Percentiles rank a stretch among this genome's conserved stretches.
Conservation (phyloP, 2,888 invertebrate genomes). For the Lymantria dispar region DNA sequence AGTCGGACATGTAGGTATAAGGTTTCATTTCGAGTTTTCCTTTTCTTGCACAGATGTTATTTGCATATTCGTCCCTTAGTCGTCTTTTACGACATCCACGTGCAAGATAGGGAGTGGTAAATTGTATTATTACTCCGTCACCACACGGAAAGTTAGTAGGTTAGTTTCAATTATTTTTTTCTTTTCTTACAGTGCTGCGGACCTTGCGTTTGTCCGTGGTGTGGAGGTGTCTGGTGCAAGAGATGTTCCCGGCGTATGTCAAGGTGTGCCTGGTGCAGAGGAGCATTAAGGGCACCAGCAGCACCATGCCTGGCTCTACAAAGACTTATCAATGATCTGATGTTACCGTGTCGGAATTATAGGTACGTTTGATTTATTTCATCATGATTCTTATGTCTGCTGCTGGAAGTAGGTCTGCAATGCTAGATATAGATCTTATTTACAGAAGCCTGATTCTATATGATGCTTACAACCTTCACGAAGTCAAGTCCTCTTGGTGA, state of each 20-base stretch:
- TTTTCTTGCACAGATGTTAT: too few species aligned
- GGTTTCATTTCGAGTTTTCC: too few species aligned
- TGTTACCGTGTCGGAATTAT: slow-evolving; percentile 75
- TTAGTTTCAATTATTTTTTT: background rate
- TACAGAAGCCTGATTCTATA: too few species aligned
- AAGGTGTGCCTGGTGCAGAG: slow-evolving; percentile 73
- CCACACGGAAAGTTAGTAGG: background rate
- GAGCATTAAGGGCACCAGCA: slow-evolving; percentile 59
- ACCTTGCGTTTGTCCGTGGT: slow-evolving; percentile 73
- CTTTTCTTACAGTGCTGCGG: slow-evolving; percentile 61
- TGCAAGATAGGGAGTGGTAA: too few species aligned
- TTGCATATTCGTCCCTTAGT: too few species aligned
- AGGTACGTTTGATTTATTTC: slow-evolving; percentile 45
- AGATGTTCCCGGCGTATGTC: slow-evolving; percentile 69
- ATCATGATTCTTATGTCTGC: background rate
- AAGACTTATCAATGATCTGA: slow-evolving; percentile 69
- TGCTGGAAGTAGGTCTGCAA: too few species aligned
- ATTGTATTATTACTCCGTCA: too few species aligned
- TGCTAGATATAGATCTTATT: too few species aligned
- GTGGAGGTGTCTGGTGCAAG: slow-evolving; percentile 74
- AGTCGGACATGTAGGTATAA: too few species aligned
- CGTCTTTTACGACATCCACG: too few species aligned
- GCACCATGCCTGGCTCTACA: slow-evolving; percentile 67
- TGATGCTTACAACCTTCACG: too few species aligned
- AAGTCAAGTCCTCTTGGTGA: too few species aligned